phyloP scores from a whole-genome alignment of 2,797 vertebrate genomes.

The Cottoperca gobio region DNA sequence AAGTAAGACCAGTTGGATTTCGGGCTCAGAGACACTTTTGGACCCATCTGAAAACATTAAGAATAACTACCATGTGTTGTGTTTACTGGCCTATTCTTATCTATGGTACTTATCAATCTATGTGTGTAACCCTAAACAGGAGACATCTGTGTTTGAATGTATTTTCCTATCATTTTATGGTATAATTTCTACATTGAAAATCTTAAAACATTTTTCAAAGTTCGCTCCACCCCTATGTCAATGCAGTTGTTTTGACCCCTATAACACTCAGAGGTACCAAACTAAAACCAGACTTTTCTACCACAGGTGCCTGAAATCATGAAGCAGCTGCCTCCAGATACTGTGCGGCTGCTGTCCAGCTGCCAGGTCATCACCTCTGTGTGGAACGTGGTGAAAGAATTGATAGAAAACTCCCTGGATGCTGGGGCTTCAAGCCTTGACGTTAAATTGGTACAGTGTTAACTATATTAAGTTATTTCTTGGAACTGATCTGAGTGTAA shows the following conservation, averaged over 20 bases:
- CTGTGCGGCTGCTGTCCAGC: slow-evolving; percentile 91
- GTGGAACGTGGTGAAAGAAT: slow-evolving; percentile 93
- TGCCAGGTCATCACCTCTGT: slow-evolving; percentile 94
- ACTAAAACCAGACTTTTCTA: slow-evolving; percentile 8
- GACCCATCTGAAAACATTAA: neutral
- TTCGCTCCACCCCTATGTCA: neutral
- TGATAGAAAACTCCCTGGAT: slow-evolving; percentile 95
- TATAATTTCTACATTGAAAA: neutral
- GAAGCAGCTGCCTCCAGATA: slow-evolving; percentile 91
- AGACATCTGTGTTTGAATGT: neutral
- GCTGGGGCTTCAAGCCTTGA: slow-evolving; percentile 90
- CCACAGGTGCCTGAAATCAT: slow-evolving; percentile 73
- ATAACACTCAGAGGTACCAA: neutral
- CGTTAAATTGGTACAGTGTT: slow-evolving; percentile 89
- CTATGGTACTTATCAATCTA: neutral
- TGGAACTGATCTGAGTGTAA: neutral
- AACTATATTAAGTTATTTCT: neutral
- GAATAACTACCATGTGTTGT: neutral
- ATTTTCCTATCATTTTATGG: neutral
- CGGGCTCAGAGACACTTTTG: neutral
- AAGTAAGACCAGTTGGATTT: neutral
- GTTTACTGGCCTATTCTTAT: neutral
- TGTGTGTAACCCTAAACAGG: neutral
- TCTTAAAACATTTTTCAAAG: neutral
- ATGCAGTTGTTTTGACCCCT: neutral